Evolutionary conservation across 2,113 vertebrate species (phyloP).

Genomic region (Erinaceus europaeus): DNA sequence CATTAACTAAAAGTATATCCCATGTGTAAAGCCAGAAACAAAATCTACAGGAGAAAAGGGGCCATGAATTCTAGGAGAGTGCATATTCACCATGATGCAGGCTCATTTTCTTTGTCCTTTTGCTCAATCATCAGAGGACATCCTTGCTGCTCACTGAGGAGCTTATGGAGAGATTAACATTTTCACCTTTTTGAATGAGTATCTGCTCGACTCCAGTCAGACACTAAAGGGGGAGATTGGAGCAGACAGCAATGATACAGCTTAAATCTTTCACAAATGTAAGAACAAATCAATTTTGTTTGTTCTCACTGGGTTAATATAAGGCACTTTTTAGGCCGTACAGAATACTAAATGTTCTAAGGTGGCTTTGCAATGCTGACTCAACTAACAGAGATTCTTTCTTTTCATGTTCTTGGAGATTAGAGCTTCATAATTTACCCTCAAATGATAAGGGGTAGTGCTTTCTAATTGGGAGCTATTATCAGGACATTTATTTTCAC

Average conservation of each 20-base stretch:
- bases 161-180: neutral
- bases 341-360: neutral
- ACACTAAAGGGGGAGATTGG: neutral
- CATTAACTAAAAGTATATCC: neutral
- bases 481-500: neutral
- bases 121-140: neutral
- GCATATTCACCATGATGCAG: neutral
- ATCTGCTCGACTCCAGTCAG: neutral
- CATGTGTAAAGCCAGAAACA: neutral
- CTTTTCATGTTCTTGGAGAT: neutral
- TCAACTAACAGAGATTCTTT: neutral
- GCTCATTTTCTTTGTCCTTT: neutral
- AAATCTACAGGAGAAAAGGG: neutral
- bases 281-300: neutral
- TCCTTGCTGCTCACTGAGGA: neutral
- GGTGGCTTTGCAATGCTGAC: neutral
- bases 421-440: neutral
- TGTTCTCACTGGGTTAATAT: neutral
- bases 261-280: neutral
- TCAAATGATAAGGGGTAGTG: neutral
- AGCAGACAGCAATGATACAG: neutral
- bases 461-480: neutral
- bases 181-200: constrained; percentile 4
- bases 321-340: neutral
- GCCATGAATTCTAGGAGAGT: constrained; percentile 1